phyloP scores from a whole-genome alignment of 2,113 vertebrate genomes.

The Gallinago undulata region DNA sequence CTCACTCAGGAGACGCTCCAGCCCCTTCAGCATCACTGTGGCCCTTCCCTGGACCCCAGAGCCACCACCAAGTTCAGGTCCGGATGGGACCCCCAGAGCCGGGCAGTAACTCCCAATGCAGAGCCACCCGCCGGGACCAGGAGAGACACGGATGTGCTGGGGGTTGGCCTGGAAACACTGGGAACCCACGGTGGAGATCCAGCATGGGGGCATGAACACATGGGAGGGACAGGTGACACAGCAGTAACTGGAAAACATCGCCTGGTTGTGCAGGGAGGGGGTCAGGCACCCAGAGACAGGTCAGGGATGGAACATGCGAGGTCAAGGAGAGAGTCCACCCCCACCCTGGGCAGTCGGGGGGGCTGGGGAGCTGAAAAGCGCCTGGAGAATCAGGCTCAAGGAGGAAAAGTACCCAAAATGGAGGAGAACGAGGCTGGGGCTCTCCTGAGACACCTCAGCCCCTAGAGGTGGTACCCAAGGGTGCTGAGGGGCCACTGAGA shows the following conservation, averaged over 20 bases:
- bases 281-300: background rate
- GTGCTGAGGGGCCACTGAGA: background rate
- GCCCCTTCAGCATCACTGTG: background rate
- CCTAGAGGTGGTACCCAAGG: background rate
- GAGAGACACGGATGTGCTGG: accelerated
- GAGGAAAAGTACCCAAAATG: background rate
- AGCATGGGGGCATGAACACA: background rate
- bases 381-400: background rate
- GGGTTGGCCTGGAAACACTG: background rate
- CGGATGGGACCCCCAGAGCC: too few species aligned
- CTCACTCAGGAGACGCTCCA: background rate
- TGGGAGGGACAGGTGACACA: too few species aligned
- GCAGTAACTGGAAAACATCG: background rate
- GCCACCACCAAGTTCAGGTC: background rate
- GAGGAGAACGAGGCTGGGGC: accelerated
- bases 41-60: background rate
- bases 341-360: accelerated
- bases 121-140: background rate
- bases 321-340: background rate
- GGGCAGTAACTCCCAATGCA: accelerated
- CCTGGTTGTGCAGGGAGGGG: too few species aligned
- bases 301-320: accelerated
- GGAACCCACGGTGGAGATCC: background rate
- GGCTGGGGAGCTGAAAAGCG: background rate
- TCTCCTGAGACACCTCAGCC: background rate